Base-by-base conservation (phyloP, 1,140 invertebrate species). In the Magallana gigas region DNA sequence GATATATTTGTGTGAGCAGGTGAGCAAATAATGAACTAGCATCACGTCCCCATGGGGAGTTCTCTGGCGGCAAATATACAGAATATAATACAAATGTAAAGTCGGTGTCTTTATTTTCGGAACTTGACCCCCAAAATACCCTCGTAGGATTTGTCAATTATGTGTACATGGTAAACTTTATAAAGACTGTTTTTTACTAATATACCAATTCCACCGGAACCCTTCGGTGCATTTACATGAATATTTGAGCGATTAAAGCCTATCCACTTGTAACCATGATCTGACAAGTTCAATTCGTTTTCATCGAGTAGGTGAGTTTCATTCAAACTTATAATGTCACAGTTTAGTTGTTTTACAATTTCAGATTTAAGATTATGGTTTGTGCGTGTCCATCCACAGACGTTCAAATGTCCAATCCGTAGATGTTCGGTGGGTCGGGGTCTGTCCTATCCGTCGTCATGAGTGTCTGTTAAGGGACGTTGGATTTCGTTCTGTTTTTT, bases 1-100 rank as follows among this genome's bases (percentile, higher is more conserved):
- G 80, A 76, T 90, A 88, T 83, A 90, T 85, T 64, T 90, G 80
- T 23, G 83, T 23, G 1, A 88, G 80, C 18, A 87, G 29, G 58
- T 86, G 82, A 9, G 87, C 82, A 29, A 83, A 90, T 14, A 88
- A 90, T 1, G n/a, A 58, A 11, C 82, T 76, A 4, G 89, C 85
- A 60, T 88, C 87, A 29, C 83, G 57, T 1, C 84, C 87, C 14
- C 89, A 18, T 4, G 18, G 14, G 0, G 87, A 88, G 56, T 85
- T 87, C 76, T 90, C 89, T n/a, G 86, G 89, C 1, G 87, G 86
- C 23, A 90, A 59, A 86, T 88, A 90, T 23, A 83, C 85, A 18
- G 88, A 68, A 29, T 85, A 84, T 83, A 86, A 1, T 4, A 68
- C 57, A 60, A 86, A 86, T 11, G 7, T 14, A 8, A 64, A 83